Conservation (phyloP, 2,113 vertebrate species). For the Chlamydotis undulata region DNA sequence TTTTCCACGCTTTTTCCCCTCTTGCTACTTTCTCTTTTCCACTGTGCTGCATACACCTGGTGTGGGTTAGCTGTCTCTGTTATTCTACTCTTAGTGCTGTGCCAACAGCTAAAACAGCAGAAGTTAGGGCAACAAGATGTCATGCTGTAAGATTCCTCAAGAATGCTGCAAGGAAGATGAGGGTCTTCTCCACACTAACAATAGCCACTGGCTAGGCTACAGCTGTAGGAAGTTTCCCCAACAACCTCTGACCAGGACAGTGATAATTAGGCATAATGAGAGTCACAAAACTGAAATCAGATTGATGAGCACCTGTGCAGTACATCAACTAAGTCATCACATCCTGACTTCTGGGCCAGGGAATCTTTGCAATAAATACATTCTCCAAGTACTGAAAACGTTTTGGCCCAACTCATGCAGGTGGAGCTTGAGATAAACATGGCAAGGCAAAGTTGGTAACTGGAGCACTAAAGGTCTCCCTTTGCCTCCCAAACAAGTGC, state of each 20-base stretch:
- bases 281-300: neutral
- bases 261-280: neutral
- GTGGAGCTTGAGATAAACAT: neutral
- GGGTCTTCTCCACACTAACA: neutral
- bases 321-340: neutral
- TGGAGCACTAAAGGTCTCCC: neutral
- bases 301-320: neutral
- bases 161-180: neutral
- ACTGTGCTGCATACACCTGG: accelerated
- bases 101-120: neutral
- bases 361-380: neutral
- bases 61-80: neutral
- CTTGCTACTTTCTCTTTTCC: neutral
- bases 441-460: neutral
- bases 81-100: neutral
- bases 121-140: neutral
- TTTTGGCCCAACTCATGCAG: neutral
- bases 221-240: neutral
- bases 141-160: neutral
- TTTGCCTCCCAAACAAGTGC: too few species aligned
- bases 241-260: neutral
- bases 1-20: neutral
- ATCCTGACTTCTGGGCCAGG: neutral
- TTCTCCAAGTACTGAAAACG: neutral
- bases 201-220: too few species aligned